Evolutionary conservation across 2,888 invertebrate genomes (phyloP).

Genomic region (Lithophane leautieri): DNA sequence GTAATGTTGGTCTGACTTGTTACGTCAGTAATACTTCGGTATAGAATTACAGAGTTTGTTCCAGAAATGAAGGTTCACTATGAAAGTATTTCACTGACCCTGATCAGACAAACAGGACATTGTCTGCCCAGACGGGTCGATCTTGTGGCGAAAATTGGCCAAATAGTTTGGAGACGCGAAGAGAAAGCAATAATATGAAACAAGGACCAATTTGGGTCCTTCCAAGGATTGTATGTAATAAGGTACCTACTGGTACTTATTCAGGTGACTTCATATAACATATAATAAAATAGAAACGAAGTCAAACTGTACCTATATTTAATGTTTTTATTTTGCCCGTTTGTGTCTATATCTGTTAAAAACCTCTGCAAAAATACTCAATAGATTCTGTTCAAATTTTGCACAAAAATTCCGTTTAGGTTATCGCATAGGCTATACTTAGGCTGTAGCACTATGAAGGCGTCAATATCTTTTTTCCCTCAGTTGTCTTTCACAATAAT

Average conservation of each 20-base stretch:
- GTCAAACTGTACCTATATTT: no score
- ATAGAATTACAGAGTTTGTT: constrained; percentile 41
- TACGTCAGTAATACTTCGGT: constrained; percentile 36
- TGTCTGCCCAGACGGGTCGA: constrained; percentile 57
- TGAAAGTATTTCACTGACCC: constrained; percentile 55
- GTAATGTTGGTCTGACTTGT: constrained; percentile 56
- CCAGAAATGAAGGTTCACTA: constrained; percentile 49
- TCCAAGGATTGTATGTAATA: constrained; percentile 13
- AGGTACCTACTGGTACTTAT: background rate
- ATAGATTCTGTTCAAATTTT: no score
- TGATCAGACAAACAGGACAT: constrained; percentile 58
- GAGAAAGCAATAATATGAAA: constrained; percentile 45
- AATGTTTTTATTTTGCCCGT: no score
- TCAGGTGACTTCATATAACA: constrained; percentile 15
- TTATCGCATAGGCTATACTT: no score
- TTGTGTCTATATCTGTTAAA: no score
- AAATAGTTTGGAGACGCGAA: constrained; percentile 32
- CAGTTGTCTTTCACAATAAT: constrained; percentile 27
- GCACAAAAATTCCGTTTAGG: no score
- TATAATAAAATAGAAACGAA: no score
- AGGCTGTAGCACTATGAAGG: no score
- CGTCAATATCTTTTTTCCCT: background rate
- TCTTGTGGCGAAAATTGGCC: constrained; percentile 60
- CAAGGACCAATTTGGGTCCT: constrained; percentile 41
- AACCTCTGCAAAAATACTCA: no score